A percentile compares a stretch with the other conserved stretches of the same genome.
phyloP scores from a whole-genome alignment of 2,797 vertebrate genomes.

The Falco cherrug region DNA sequence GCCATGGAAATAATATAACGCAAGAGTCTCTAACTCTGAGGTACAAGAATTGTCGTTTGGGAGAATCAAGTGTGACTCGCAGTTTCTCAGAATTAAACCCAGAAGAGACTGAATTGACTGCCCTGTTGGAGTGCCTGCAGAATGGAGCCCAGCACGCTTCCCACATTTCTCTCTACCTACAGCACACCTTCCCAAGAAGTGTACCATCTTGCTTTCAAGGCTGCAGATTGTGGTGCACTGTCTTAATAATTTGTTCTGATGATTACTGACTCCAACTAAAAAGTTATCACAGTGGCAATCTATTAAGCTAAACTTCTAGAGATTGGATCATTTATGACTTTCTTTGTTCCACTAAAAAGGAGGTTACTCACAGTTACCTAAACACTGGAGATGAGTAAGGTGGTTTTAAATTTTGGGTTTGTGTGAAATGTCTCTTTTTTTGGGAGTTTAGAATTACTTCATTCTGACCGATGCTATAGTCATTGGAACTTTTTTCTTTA shows the following conservation, averaged over 20 bases:
- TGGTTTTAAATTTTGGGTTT: not conserved
- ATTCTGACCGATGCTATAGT: not conserved
- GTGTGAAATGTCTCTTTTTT: not conserved
- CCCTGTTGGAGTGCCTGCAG: constrained; percentile 42
- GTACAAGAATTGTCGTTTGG: constrained; percentile 40
- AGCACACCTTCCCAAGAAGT: not conserved
- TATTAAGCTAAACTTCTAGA: not conserved
- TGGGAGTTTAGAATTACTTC: not conserved
- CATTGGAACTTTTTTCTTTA: not conserved
- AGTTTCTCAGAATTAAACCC: constrained; percentile 59
- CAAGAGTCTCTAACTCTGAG: constrained; percentile 54
- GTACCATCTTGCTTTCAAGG: not conserved
- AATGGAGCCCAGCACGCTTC: not conserved
- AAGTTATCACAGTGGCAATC: not conserved
- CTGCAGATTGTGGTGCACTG: not conserved
- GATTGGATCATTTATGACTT: not conserved
- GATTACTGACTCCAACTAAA: not conserved
- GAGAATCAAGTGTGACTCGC: constrained; percentile 63
- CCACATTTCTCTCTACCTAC: not conserved
- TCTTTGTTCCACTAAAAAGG: not conserved
- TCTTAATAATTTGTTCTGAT: not conserved
- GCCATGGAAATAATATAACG: constrained; percentile 62
- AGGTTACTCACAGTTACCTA: not conserved
- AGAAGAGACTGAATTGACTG: constrained; percentile 42
- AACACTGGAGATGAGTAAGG: not conserved